phyloP scores from a whole-genome alignment of 1,140 invertebrate genomes.

The Heliconius melpomene region DNA sequence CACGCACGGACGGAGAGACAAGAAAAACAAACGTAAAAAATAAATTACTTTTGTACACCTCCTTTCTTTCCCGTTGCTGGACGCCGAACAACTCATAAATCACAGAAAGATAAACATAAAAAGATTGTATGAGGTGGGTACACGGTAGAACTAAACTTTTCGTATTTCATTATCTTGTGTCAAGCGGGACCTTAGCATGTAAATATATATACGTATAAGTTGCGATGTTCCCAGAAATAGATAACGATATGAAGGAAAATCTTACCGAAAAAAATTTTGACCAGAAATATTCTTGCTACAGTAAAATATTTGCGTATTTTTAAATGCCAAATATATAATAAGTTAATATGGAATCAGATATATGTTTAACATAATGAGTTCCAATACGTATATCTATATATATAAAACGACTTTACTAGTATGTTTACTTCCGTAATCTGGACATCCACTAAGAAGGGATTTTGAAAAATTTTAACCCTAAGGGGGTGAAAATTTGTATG shows the following conservation, averaged over 20 bases:
- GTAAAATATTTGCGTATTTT: background rate
- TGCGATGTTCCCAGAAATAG: conserved; percentile 57
- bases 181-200: conserved; percentile 62
- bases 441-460: too few species aligned
- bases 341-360: background rate
- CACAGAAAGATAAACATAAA: conserved; percentile 81
- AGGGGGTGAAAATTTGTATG: too few species aligned
- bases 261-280: background rate
- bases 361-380: background rate
- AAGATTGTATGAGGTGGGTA: conserved; percentile 80
- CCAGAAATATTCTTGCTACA: background rate
- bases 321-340: background rate
- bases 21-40: conserved; percentile 80
- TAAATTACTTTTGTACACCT: conserved; percentile 81
- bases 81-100: conserved; percentile 78
- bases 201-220: conserved; percentile 42
- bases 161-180: conserved; percentile 76
- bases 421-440: too few species aligned
- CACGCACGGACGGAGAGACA: conserved; percentile 75
- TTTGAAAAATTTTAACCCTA: too few species aligned
- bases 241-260: conserved; percentile 17
- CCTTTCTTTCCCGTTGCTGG: conserved; percentile 79
- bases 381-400: background rate
- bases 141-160: conserved; percentile 79
- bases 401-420: too few species aligned